Conservation (phyloP, 2,113 vertebrate genomes). For the Anhinga rufa region DNA sequence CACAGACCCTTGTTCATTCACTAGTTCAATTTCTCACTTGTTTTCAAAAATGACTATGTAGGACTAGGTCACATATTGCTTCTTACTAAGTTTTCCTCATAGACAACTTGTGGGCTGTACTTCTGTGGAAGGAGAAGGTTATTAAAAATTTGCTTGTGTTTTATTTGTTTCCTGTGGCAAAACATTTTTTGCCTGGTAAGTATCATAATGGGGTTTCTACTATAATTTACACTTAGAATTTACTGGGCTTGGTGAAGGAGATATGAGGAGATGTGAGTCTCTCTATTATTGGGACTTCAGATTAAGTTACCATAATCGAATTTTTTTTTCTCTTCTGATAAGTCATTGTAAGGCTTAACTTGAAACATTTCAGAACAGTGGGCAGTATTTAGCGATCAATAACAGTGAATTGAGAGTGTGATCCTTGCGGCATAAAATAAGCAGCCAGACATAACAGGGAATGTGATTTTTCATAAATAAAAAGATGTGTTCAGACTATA, state of each 20-base stretch:
- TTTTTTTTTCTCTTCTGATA: background rate
- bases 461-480: conserved; percentile 5
- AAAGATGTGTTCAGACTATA: background rate
- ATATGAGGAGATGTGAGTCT: background rate
- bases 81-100: background rate
- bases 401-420: background rate
- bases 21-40: background rate
- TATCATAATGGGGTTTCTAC: background rate
- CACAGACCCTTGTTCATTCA: background rate
- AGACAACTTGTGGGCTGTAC: background rate
- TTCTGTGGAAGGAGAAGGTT: background rate
- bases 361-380: background rate
- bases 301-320: background rate
- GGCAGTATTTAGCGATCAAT: background rate
- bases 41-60: background rate
- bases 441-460: background rate
- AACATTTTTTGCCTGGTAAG: background rate
- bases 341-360: background rate
- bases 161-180: background rate
- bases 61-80: background rate
- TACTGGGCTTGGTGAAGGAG: background rate
- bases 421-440: background rate
- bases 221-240: background rate
- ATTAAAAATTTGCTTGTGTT: background rate
- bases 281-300: background rate